Evolutionary conservation across 1,140 invertebrate species (phyloP).

Genomic region (Potamilus streckersoni): DNA sequence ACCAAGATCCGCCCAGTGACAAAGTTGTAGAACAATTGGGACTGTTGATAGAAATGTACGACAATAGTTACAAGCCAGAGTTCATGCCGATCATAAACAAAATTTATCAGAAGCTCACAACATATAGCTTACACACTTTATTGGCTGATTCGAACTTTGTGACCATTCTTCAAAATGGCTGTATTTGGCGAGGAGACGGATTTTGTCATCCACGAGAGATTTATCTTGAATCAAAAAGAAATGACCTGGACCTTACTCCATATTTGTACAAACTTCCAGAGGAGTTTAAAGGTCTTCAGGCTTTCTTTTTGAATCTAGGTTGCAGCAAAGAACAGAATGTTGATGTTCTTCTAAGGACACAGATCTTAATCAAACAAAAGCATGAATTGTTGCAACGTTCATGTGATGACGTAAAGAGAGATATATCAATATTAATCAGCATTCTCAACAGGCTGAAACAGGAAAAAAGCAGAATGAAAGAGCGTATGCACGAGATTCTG

Average conservation of each 20-base stretch:
- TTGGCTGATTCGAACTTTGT: neutral
- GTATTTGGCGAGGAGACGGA: conserved; percentile 6
- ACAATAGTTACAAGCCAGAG: neutral
- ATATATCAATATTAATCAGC: neutral
- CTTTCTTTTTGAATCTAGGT: conserved; percentile 6
- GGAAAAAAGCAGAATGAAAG: neutral
- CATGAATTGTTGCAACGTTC: neutral
- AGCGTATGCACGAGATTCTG: neutral
- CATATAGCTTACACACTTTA: neutral
- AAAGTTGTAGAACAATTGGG: conserved; percentile 17
- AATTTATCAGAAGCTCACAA: conserved; percentile 3
- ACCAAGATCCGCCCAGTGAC: neutral
- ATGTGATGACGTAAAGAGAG: neutral
- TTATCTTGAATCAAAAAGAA: neutral
- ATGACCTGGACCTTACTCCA: conserved; percentile 8
- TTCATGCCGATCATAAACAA: conserved; percentile 1
- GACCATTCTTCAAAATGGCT: neutral
- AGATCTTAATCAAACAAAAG: neutral
- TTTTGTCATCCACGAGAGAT: conserved; percentile 4
- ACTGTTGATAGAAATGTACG: conserved; percentile 2
- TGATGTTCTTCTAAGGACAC: neutral
- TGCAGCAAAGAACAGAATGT: conserved; percentile 1
- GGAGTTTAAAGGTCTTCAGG: conserved; percentile 4
- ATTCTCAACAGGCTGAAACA: conserved; percentile 5
- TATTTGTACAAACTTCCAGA: conserved; percentile 6